Evolutionary conservation across 2,888 invertebrate species (phyloP), one percentile per base, ranked within the genome.

Genomic region (Crematogaster levior): DNA sequence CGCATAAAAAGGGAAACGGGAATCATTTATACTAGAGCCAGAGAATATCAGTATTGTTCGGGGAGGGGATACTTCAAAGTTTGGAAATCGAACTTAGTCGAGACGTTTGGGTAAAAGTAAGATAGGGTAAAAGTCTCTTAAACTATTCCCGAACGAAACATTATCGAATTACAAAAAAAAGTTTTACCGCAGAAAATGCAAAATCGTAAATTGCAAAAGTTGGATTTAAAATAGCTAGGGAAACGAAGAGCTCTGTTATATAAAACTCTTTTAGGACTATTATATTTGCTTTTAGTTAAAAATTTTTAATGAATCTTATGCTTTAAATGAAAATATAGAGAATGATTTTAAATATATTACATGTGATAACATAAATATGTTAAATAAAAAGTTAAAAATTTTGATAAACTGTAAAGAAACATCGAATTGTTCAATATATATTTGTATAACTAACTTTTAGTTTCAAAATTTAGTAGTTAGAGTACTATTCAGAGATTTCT

Each of bases 71-170:
- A 51, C 81, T 74, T 48, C 51, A 56, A 79, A 82, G 60, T 87
- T 83, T 37, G 24, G 43, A 46, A 56, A 30, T 73, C 80, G 75
- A 77, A 75, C 75, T 79, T 79, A 72, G 82, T 70, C 63, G 73
- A 34, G 15, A 61, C 43, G 61, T 34, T 51, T 56, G 63, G 40
- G 68, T 75, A 73, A 53, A 30, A 27, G 56, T n/a, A n/a, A n/a
- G n/a, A n/a, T n/a, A n/a, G n/a, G n/a, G n/a, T n/a, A n/a, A n/a
- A n/a, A n/a, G n/a, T n/a, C n/a, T 81, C 66, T 75, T 61, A 79
- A 65, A 79, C 61, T 46, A 73, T 63, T 73, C 86, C 73, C 77
- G 12, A 21, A 83, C 77, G 81, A 63, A 85, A 85, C 73, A 66
- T 66, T 82, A 72, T 58, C 82, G 63, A 60, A 68, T 77, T 68